Percentiles rank a stretch among this genome's conserved stretches.
Evolutionary conservation across 2,113 vertebrate genomes (phyloP).

Genomic region (Macrotis lagotis): DNA sequence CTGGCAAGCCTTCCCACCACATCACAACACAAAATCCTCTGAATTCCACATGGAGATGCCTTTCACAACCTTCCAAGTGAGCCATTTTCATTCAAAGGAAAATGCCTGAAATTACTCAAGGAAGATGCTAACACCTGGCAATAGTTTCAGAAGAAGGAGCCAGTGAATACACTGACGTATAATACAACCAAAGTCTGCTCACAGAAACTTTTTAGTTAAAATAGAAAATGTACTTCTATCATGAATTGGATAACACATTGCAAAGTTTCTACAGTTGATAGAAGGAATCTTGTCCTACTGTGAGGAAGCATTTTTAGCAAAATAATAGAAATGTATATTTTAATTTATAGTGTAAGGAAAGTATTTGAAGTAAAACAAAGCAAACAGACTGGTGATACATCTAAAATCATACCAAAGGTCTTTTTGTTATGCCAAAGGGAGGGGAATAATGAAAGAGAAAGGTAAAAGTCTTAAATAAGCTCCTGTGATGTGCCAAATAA

Average conservation of each 20-base stretch:
- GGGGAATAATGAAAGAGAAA: neutral
- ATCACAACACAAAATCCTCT: slow-evolving; percentile 79
- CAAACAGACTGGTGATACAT: neutral
- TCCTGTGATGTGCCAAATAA: neutral
- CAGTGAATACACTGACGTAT: slow-evolving; percentile 68
- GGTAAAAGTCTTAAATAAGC: neutral
- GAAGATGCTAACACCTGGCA: slow-evolving; percentile 79
- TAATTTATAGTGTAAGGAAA: neutral
- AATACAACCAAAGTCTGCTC: slow-evolving; percentile 61
- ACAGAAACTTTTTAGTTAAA: slow-evolving; percentile 60
- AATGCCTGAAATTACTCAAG: slow-evolving; percentile 77
- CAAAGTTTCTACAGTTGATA: slow-evolving; percentile 32
- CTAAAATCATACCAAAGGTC: neutral
- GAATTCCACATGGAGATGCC: slow-evolving; percentile 76
- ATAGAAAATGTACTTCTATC: slow-evolving; percentile 51
- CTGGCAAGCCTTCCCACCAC: slow-evolving; percentile 81
- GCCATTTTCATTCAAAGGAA: slow-evolving; percentile 79
- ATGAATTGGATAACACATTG: slow-evolving; percentile 65
- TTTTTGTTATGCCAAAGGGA: neutral
- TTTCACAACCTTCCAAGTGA: slow-evolving; percentile 82
- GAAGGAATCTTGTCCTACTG: neutral
- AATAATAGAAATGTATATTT: neutral
- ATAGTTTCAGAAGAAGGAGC: slow-evolving; percentile 76
- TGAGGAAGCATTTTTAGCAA: neutral
- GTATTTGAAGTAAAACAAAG: slow-evolving; percentile 33